Base-by-base conservation (phyloP, 2,888 invertebrate genomes). In the Fabriciana adippe region DNA sequence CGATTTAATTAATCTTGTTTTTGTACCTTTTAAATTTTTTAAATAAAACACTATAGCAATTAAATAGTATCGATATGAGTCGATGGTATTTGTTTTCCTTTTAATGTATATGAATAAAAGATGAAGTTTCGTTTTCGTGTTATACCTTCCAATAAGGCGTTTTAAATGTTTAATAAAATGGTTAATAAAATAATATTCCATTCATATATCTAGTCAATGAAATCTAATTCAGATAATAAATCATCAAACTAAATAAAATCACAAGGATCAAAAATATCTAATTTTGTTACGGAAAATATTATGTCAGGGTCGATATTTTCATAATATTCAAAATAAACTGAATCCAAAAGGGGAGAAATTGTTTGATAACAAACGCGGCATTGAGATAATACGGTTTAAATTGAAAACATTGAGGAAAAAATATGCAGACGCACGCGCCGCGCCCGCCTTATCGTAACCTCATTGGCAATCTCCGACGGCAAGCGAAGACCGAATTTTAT, bases 401-500 rank as follows among this genome's bases (percentile, higher is more conserved):
- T 84, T 83, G 82, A 82, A 85, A 82, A 81, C 75, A 78, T 79
- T 73, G 76, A 70, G 67, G 76, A 79, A 79, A 84, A 86, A 83
- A 81, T 86, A 87, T 87, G 84, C 86, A 82, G 81, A 75, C 82
- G 78, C 87, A 86, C 87, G 86, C 81, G 75, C 80, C 73, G 67
- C 54, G 73, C 73, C 66, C 77, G 78, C 78, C 76, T 84, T 84
- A 84, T 83, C 83, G 77, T 73, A 77, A 80, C 78, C 78, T 80
- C 81, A 83, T 83, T 81, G 83, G 74, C 79, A 81, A 81, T 82
- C 78, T 79, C 74, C 74, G 74, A 75, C 72, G 66, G 73, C 65
- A 75, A 79, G 78, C 76, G 74, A 76, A 78, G 74, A 76, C 68
- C 61, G 75, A 78, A 80, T 84, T 79, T 80, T 79, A 78, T 80